Percentiles rank a stretch among this genome's conserved stretches.
Conservation (phyloP, 2,113 vertebrate species). For the Ursus arctos region DNA sequence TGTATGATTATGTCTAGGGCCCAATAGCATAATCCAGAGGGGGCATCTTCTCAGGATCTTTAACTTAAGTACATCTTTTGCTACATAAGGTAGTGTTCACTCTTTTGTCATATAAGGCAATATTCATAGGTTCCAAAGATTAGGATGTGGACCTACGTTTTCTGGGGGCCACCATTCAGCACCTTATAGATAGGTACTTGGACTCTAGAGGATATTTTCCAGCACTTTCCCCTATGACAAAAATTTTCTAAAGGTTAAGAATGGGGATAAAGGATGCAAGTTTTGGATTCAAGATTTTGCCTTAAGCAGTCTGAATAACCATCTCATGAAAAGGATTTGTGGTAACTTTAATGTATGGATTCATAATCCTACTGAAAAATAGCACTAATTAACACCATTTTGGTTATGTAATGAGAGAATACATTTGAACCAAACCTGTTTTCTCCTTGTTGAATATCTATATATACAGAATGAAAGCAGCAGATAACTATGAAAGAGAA, state of each 20-base stretch:
- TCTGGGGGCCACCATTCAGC: neutral
- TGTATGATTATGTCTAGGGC: neutral
- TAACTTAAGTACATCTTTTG: neutral
- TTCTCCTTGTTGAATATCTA: neutral
- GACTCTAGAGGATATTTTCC: neutral
- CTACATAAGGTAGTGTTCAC: neutral
- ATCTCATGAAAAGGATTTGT: constrained; percentile 23
- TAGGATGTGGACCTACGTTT: neutral
- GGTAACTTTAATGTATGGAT: neutral
- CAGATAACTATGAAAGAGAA: neutral
- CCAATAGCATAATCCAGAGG: neutral
- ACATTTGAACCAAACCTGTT: constrained; percentile 8
- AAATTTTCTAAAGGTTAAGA: neutral
- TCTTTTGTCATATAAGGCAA: neutral
- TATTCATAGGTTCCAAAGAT: neutral
- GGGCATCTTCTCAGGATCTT: neutral
- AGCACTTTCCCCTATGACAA: neutral
- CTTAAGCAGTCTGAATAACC: neutral
- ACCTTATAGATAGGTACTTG: neutral
- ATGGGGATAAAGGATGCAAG: neutral
- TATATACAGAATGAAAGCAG: neutral
- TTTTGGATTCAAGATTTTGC: constrained; percentile 18
- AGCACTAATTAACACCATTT: neutral
- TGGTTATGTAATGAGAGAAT: constrained; percentile 5
- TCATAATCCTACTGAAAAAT: neutral